Percentiles rank a stretch among this genome's conserved stretches.
Evolutionary conservation across 2,113 vertebrate species (phyloP).

Genomic region (Triplophysa tibetana): DNA sequence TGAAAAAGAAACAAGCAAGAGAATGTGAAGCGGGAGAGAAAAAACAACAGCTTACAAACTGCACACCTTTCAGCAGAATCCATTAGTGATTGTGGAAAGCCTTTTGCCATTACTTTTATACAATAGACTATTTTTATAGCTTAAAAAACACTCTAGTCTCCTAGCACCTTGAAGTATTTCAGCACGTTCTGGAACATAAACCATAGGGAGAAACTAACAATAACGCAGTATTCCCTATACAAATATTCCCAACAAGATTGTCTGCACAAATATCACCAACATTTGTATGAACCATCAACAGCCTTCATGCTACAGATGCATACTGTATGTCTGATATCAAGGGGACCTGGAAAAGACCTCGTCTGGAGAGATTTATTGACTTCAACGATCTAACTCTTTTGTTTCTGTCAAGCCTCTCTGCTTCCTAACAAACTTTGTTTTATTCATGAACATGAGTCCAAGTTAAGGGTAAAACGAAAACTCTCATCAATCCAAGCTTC

Average conservation of each 20-base stretch:
- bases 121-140: neutral
- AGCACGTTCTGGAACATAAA: neutral
- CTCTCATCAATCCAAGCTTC: no score
- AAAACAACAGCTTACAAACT: neutral
- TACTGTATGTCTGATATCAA: neutral
- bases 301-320: neutral
- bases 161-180: neutral
- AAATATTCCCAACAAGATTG: neutral
- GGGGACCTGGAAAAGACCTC: neutral
- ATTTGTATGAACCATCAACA: neutral
- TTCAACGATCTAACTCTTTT: neutral
- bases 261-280: neutral
- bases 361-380: neutral
- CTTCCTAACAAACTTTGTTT: no score
- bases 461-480: no score
- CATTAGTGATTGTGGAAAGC: slow-evolving; percentile 2
- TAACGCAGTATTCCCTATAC: neutral
- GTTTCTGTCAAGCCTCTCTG: neutral
- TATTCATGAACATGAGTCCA: no score
- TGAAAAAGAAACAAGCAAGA: slow-evolving; percentile 58
- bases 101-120: slow-evolving; percentile 1
- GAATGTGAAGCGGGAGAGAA: slow-evolving; percentile 1
- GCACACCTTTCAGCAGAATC: slow-evolving; percentile 23
- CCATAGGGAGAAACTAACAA: no score
- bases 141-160: neutral